These are phyloP conservation scores for Sericinus montela DNA, from an alignment of 2,888 invertebrate species.

Conservation along the genomic window DNA sequence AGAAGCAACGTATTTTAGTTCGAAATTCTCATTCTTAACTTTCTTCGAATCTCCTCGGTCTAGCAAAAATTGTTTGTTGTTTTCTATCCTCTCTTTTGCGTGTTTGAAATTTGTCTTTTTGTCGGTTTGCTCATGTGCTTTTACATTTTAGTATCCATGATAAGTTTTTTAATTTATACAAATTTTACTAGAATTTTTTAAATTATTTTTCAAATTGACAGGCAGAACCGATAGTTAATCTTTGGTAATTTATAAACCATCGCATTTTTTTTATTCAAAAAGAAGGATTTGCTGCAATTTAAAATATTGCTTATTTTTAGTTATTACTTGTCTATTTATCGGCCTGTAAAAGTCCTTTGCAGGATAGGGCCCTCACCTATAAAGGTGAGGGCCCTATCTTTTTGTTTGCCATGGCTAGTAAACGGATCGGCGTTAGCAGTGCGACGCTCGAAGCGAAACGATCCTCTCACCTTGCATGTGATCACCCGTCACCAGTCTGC, in stretches of 20 bases:
- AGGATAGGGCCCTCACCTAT: too few relatives aligned
- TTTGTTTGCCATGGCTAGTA: too few relatives aligned
- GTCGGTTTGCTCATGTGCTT: constrained; percentile 4
- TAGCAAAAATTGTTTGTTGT: neutral
- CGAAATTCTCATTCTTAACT: neutral
- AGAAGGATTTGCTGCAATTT: too few relatives aligned
- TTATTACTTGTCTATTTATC: too few relatives aligned
- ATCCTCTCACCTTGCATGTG: too few relatives aligned
- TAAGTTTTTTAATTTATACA: neutral
- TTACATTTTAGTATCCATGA: constrained; percentile 6
- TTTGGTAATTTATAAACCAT: neutral
- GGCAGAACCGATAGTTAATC: neutral
- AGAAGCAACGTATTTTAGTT: constrained; percentile 3
- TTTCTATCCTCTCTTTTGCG: neutral
- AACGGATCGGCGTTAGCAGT: too few relatives aligned
- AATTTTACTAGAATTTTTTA: constrained; percentile 13
- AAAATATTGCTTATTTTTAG: too few relatives aligned
- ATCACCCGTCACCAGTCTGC: too few relatives aligned
- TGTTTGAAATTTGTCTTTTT: constrained; percentile 3
- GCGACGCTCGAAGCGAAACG: too few relatives aligned
- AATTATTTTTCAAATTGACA: constrained; percentile 1
- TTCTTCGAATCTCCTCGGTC: constrained; percentile 12
- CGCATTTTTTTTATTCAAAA: neutral
- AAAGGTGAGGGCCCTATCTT: too few relatives aligned
- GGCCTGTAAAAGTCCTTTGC: too few relatives aligned